phyloP scores from a whole-genome alignment of 2,113 vertebrate species.

The Rhodinocichla rosea region DNA sequence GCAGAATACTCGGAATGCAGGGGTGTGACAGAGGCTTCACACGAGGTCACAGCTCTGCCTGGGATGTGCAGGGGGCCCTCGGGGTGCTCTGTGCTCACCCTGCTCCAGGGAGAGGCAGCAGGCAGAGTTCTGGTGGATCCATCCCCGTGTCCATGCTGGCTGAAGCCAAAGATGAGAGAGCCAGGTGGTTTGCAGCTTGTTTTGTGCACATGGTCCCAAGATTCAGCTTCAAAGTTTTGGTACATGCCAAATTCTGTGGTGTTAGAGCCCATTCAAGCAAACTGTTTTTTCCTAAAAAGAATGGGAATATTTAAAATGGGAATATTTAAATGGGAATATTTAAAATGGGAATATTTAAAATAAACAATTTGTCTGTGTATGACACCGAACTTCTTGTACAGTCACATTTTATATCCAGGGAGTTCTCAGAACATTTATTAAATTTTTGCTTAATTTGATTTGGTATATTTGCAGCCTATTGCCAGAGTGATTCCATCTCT shows the following conservation, averaged over 20 bases:
- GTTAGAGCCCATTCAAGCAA: neutral
- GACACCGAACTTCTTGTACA: neutral
- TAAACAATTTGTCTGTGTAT: neutral
- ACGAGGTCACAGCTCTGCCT: neutral
- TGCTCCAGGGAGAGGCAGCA: neutral
- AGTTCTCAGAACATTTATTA: neutral
- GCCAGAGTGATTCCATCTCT: neutral
- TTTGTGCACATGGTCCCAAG: neutral
- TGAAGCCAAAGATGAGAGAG: neutral
- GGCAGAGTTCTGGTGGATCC: neutral
- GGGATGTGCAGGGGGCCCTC: fast-evolving
- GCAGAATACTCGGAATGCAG: neutral
- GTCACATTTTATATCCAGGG: neutral
- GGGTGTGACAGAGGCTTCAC: neutral
- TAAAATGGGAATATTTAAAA: neutral
- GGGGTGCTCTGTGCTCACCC: neutral
- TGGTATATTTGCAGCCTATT: neutral
- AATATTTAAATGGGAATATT: neutral
- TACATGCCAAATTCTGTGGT: neutral
- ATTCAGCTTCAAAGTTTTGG: neutral
- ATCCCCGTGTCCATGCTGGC: fast-evolving
- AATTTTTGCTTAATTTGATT: neutral
- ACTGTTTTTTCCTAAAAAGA: neutral
- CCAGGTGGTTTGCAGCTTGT: neutral
- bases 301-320: neutral